Conservation (phyloP, 2,113 vertebrate species). For the Ceuthmochares aereus region DNA sequence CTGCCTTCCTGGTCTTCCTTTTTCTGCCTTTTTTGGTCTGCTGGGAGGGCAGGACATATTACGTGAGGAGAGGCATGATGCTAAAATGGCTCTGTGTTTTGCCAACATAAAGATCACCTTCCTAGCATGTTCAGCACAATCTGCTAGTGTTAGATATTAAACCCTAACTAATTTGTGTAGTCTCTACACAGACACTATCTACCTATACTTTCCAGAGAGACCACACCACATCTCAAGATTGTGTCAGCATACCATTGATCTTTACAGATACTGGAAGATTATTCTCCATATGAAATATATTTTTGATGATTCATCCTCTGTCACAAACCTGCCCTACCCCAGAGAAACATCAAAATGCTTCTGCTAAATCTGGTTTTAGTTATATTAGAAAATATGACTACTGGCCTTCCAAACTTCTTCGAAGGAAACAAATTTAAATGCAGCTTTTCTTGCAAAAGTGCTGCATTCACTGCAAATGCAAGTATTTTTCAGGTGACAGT, state of each 20-base stretch:
- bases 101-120: background rate
- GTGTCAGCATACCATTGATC: background rate
- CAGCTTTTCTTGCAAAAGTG: background rate
- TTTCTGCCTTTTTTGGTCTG: background rate
- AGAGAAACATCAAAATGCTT: background rate
- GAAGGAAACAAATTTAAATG: background rate
- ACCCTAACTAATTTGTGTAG: background rate
- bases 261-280: background rate
- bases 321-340: background rate
- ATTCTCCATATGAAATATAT: background rate
- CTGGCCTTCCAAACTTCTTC: background rate
- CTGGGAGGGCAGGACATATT: accelerated
- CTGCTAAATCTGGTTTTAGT: background rate
- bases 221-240: background rate
- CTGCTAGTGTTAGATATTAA: background rate
- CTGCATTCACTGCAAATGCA: background rate
- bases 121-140: background rate
- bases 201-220: background rate
- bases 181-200: background rate
- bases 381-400: background rate
- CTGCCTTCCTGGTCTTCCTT: background rate
- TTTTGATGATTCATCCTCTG: background rate
- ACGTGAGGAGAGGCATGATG: background rate
- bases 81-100: background rate
- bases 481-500: background rate